Evolutionary conservation across 2,888 invertebrate genomes (phyloP).

Genomic region (Hirtodrosophila trivittata): DNA sequence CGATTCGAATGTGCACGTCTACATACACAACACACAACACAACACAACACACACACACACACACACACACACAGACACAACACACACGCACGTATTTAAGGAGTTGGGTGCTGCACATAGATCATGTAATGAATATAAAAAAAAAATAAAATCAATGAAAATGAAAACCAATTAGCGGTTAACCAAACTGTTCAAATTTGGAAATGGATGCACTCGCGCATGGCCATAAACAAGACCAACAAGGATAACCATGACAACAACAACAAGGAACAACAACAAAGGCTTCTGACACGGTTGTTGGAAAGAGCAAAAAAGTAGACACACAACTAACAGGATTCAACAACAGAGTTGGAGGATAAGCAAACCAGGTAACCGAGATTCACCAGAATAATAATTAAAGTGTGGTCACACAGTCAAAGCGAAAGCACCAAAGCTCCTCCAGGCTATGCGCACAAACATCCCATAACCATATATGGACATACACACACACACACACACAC

Average conservation of each 20-base stretch:
- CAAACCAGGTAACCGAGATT: conserved; percentile 51
- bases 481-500: neutral
- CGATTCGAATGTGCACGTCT: conserved; percentile 51
- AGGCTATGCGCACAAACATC: neutral
- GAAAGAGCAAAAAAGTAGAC: conserved; percentile 16
- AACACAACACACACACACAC: conserved; percentile 38
- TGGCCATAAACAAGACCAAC: conserved; percentile 62
- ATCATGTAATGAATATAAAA: conserved; percentile 25
- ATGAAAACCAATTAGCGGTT: conserved; percentile 78
- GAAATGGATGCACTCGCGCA: conserved; percentile 75
- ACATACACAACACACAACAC: conserved; percentile 26
- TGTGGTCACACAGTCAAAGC: conserved; percentile 41
- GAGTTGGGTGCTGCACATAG: too few species aligned
- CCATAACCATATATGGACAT: too few species aligned
- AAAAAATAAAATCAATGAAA: conserved; percentile 73
- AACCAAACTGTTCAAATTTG: conserved; percentile 78
- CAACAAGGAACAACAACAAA: conserved; percentile 19
- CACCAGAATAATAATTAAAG: conserved; percentile 60
- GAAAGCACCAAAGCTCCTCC: conserved; percentile 4
- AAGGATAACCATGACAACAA: conserved; percentile 28
- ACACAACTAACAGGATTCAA: conserved; percentile 25
- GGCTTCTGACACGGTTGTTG: conserved; percentile 2
- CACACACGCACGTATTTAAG: neutral
- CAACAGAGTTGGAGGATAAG: conserved; percentile 42
- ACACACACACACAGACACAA: conserved; percentile 43